These are phyloP conservation scores for Nasonovia ribisnigri DNA, from an alignment of 2,888 invertebrate genomes.

Conservation along the genomic window DNA sequence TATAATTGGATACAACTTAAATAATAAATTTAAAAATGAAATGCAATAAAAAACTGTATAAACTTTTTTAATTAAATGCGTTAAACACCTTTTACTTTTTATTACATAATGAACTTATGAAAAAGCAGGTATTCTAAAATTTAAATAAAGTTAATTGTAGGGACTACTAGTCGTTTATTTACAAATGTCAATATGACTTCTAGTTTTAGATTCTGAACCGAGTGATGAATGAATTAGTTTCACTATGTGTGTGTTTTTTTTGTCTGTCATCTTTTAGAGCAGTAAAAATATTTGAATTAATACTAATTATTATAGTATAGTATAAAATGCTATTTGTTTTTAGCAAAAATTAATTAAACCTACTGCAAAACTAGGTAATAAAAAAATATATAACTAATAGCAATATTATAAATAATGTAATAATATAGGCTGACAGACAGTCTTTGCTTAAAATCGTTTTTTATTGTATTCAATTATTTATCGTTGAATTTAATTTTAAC, in stretches of 20 bases:
- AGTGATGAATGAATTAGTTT: not conserved
- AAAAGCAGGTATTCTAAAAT: not conserved
- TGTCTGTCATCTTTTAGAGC: not conserved
- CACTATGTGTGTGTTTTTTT: not conserved
- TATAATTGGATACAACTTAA: not conserved
- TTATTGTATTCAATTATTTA: not conserved
- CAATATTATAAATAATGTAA: not conserved
- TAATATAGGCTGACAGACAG: not conserved
- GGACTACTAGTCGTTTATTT: not conserved
- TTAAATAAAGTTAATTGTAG: conserved; percentile 16
- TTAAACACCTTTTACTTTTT: not conserved
- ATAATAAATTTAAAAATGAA: not conserved
- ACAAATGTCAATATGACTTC: not conserved
- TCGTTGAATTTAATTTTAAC: not conserved
- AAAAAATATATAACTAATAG: not conserved
- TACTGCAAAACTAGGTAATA: not conserved
- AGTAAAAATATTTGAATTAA: not conserved
- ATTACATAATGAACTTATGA: not conserved
- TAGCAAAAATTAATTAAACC: not conserved
- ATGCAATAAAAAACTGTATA: not conserved
- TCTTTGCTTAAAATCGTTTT: not conserved
- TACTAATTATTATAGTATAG: not conserved
- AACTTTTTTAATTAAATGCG: not conserved
- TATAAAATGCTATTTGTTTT: not conserved
- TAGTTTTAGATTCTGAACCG: not conserved